Percentiles rank a stretch among this genome's conserved stretches.
These are phyloP conservation scores for Thinocorus orbignyianus DNA, from an alignment of 2,113 vertebrate genomes.

Conservation along the genomic window DNA sequence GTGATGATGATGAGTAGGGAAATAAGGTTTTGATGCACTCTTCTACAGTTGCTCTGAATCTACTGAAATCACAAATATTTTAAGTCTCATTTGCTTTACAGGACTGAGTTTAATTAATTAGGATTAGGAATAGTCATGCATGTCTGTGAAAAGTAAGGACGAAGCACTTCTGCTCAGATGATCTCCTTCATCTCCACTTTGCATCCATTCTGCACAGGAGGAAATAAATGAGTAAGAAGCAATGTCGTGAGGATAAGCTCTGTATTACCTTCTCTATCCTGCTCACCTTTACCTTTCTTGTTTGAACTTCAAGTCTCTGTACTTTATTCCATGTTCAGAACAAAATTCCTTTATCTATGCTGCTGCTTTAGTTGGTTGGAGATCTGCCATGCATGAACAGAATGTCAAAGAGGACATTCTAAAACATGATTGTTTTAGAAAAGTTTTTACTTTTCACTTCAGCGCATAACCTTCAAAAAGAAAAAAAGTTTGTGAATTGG, in stretches of 20 bases:
- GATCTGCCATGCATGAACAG: not conserved
- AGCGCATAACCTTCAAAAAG: not conserved
- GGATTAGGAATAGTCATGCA: not conserved
- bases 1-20: not conserved
- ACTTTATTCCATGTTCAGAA: not conserved
- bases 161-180: not conserved
- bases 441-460: not conserved
- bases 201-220: not conserved
- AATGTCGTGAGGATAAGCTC: not conserved
- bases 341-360: not conserved
- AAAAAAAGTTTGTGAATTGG: not conserved
- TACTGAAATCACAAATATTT: not conserved
- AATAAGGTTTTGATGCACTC: not conserved
- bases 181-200: not conserved
- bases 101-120: not conserved
- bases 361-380: not conserved
- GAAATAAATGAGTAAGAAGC: not conserved
- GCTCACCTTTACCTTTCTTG: not conserved
- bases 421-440: not conserved
- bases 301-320: constrained; percentile 6
- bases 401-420: not conserved
- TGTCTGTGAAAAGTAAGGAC: not conserved
- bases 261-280: not conserved
- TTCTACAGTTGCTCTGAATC: not conserved
- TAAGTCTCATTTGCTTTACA: constrained; percentile 1